Evolutionary conservation across 2,888 invertebrate genomes (phyloP).

Genomic region (Dryobota labecula): DNA sequence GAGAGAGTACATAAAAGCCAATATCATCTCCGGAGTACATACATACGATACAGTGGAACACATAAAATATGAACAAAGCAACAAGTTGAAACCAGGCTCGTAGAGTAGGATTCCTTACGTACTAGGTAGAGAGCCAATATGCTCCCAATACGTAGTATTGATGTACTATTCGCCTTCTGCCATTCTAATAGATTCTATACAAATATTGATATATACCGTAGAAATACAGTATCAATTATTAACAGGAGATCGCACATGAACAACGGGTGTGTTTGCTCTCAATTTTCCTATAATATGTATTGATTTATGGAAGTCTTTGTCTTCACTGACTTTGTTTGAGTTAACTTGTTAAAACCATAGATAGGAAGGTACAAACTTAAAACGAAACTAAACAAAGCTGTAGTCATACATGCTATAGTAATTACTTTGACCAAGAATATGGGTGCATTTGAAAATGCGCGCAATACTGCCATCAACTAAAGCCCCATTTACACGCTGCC

Average conservation of each 20-base stretch:
- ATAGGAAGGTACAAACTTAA: too few relatives aligned
- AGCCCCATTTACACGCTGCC: too few relatives aligned
- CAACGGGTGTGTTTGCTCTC: conserved; percentile 22
- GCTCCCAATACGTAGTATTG: conserved; percentile 17
- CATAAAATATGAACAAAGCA: conserved; percentile 33
- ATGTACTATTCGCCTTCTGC: not conserved
- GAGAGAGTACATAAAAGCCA: conserved; percentile 18
- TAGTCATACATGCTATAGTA: too few relatives aligned
- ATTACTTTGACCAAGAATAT: too few relatives aligned
- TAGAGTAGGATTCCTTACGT: not conserved
- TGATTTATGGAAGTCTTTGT: not conserved
- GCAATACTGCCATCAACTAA: too few relatives aligned
- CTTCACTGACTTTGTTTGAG: not conserved
- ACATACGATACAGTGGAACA: conserved; percentile 9
- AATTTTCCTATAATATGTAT: not conserved
- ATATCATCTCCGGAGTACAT: conserved; percentile 21
- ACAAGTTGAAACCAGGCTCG: conserved; percentile 28
- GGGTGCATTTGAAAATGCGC: too few relatives aligned
- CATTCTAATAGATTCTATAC: conserved; percentile 29
- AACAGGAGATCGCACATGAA: not conserved
- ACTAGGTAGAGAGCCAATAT: not conserved
- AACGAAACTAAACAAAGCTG: too few relatives aligned
- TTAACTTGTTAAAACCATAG: not conserved
- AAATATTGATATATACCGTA: conserved; percentile 38
- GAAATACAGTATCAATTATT: conserved; percentile 43